Evolutionary conservation across 1,140 invertebrate species (phyloP).

Genomic region (Trichoplusia ni): DNA sequence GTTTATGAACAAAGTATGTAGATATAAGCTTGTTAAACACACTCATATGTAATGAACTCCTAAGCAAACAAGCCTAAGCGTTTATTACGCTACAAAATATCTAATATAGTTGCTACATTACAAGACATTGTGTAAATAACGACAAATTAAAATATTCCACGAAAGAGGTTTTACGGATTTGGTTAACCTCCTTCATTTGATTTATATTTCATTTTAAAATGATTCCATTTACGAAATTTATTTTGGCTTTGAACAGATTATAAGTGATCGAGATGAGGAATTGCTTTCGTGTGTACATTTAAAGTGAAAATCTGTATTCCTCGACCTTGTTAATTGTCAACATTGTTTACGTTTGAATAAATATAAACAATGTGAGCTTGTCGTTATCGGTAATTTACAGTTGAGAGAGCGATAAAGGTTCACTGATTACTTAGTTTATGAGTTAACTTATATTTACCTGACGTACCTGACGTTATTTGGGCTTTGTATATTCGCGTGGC

Average conservation of each 20-base stretch:
- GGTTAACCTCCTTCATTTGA: not conserved
- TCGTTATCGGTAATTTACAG: no score
- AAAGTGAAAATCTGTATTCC: no score
- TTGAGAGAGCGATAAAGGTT: no score
- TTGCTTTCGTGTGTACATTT: no score
- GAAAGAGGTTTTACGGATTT: not conserved
- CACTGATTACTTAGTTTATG: not conserved
- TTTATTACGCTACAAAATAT: not conserved
- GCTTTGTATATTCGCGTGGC: not conserved
- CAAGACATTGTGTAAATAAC: not conserved
- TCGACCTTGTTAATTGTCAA: no score
- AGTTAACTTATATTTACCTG: not conserved
- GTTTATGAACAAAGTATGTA: slow-evolving; percentile 5
- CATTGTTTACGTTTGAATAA: no score
- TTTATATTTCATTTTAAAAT: not conserved
- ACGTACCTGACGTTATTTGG: not conserved
- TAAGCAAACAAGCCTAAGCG: no score
- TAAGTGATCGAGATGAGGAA: not conserved
- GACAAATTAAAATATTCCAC: not conserved
- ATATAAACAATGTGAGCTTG: no score
- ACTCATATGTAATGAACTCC: no score
- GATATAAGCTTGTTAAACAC: no score
- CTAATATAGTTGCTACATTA: no score
- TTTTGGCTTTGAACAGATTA: not conserved
- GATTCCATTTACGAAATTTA: not conserved